These are phyloP conservation scores for Choristoneura fumiferana DNA, from an alignment of 1,140 invertebrate species.

Conservation along the genomic window DNA sequence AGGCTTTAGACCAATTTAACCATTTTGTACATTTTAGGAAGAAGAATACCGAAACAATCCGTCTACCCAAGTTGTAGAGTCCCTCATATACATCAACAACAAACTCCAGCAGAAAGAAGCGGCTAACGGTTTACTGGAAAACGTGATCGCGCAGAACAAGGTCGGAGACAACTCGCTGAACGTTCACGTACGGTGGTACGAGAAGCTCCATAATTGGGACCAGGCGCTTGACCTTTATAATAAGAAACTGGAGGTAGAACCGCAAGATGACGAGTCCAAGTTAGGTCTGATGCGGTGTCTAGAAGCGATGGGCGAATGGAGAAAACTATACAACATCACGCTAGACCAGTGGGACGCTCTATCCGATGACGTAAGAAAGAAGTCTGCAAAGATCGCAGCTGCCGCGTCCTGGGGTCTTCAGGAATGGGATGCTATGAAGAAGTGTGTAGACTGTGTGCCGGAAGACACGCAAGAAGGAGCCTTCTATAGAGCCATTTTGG, in stretches of 20 bases:
- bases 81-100: conserved; percentile 98
- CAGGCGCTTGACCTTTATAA: conserved; percentile 94
- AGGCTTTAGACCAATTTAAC: no score
- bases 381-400: conserved; percentile 94
- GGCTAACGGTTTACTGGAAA: conserved; percentile 93
- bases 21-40: conserved; percentile 82
- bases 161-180: conserved; percentile 80
- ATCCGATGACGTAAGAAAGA: conserved; percentile 83
- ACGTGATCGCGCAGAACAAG: conserved; percentile 90
- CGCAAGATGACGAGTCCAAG: conserved; percentile 87
- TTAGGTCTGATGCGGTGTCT: conserved; percentile 98
- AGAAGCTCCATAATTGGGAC: conserved; percentile 99
- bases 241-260: conserved; percentile 82
- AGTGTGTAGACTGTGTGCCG: conserved; percentile 91
- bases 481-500: conserved; percentile 96
- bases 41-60: conserved; percentile 90
- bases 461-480: conserved; percentile 95
- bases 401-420: conserved; percentile 97
- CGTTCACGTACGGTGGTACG: conserved; percentile 98
- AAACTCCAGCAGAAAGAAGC: conserved; percentile 99
- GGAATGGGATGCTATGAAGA: conserved; percentile 95
- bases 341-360: conserved; percentile 87
- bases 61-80: conserved; percentile 91
- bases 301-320: conserved; percentile 98
- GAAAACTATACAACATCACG: conserved; percentile 86